phyloP scores from a whole-genome alignment of 2,888 invertebrate species.

The Callimorpha dominula region DNA sequence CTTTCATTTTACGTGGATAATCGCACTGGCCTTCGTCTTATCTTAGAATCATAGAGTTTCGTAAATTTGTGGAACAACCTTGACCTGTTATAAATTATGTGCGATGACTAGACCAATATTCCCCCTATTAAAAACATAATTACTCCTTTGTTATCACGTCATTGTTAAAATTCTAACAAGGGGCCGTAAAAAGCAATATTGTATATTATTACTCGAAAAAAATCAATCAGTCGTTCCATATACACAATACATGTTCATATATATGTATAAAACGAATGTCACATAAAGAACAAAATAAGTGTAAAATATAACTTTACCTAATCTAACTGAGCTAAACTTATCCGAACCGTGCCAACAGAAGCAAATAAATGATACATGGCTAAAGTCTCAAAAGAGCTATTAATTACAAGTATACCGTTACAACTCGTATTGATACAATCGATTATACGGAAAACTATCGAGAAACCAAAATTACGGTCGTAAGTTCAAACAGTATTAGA shows the following conservation, averaged over 20 bases:
- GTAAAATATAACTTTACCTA: neutral
- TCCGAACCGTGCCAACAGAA: neutral
- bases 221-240: neutral
- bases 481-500: constrained; percentile 29
- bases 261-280: neutral
- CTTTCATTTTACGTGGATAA: neutral
- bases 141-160: constrained; percentile 41
- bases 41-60: constrained; percentile 15
- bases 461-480: constrained; percentile 22
- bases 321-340: constrained; percentile 1
- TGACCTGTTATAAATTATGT: constrained; percentile 46
- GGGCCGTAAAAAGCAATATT: neutral
- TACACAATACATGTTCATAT: neutral
- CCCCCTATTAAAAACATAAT: constrained; percentile 44
- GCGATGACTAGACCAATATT: constrained; percentile 38
- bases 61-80: constrained; percentile 24
- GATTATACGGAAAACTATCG: constrained; percentile 23
- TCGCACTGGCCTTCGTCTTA: constrained; percentile 5
- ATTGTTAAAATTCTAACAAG: constrained; percentile 24
- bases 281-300: neutral
- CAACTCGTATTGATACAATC: constrained; percentile 23
- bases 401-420: constrained; percentile 22
- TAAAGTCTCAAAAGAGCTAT: constrained; percentile 25
- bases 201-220: neutral
- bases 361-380: constrained; percentile 18